Base-by-base conservation (phyloP, 2,888 invertebrate genomes). In the Drosophila macrospina region DNA sequence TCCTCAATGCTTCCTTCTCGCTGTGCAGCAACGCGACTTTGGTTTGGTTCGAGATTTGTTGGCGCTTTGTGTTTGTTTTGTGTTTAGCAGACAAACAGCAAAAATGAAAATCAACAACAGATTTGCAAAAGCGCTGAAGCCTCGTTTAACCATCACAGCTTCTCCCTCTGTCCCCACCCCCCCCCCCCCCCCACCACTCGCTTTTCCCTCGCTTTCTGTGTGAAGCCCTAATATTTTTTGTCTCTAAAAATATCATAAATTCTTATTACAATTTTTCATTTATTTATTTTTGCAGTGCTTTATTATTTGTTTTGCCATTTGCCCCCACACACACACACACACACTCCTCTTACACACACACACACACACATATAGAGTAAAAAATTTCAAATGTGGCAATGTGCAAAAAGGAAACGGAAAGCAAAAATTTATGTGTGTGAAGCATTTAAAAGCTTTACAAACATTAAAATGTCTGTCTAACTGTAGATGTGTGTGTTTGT, bases 381-480 rank as follows among this genome's bases (percentile, higher is more conserved):
- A 55, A 63, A 61, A 68, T 36, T 28, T 57, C 37, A 32, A 44
- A 42, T 67, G 42, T 36, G 34, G 56, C 50, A 48, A 66, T 62
- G 65, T 63, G 68, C 73, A 80, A 74, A 74, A 69, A 67, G 77
- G 65, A 66, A 68, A 78, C 68, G 64, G 67, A 68, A 69, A 75
- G 68, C 74, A 76, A 67, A 79, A 73, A 83, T 84, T 56, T 74
- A 45, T 86, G 80, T 84, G 76, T 82, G 82, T 84, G 76, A 75
- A 78, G 81, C 85, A 83, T 83, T 82, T 83, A 87, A 84, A 84
- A 84, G 82, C 83, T 87, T 84, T 87, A 85, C 87, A 84, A 87
- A 87, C 82, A 84, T 85, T 87, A 85, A 87, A 87, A 85, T 87
- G 85, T 84, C 83, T 86, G 82, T 84, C 83, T 85, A 78, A 86